Percentiles rank a stretch among this genome's conserved stretches.
Conservation (phyloP, 2,113 vertebrate genomes). For the Heliornis fulica region DNA sequence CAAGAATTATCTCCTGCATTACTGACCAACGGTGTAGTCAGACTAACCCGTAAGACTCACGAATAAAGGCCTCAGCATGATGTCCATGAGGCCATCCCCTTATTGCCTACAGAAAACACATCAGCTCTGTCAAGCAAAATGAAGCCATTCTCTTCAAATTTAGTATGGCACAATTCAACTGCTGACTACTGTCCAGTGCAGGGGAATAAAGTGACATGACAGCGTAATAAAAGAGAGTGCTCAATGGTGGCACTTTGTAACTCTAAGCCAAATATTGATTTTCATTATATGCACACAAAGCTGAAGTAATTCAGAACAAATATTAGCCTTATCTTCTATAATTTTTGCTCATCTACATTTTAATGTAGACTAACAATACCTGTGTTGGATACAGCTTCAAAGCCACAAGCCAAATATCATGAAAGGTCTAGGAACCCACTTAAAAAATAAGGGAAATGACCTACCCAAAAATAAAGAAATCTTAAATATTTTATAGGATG, state of each 20-base stretch:
- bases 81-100: background rate
- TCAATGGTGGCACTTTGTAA: background rate
- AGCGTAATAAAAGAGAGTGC: background rate
- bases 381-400: background rate
- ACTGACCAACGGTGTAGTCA: background rate
- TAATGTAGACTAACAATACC: background rate
- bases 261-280: background rate
- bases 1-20: background rate
- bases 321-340: background rate
- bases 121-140: background rate
- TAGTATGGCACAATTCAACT: background rate
- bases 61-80: background rate
- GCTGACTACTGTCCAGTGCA: background rate
- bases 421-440: background rate
- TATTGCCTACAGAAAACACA: background rate
- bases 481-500: background rate
- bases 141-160: background rate
- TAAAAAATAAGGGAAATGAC: background rate
- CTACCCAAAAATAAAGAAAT: background rate
- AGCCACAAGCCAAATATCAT: background rate
- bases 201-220: background rate
- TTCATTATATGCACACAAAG: background rate
- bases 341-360: background rate
- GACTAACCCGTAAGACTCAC: background rate
- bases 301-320: background rate